Evolutionary conservation across 2,888 invertebrate species (phyloP).

Genomic region (Cylloceria caligata): DNA sequence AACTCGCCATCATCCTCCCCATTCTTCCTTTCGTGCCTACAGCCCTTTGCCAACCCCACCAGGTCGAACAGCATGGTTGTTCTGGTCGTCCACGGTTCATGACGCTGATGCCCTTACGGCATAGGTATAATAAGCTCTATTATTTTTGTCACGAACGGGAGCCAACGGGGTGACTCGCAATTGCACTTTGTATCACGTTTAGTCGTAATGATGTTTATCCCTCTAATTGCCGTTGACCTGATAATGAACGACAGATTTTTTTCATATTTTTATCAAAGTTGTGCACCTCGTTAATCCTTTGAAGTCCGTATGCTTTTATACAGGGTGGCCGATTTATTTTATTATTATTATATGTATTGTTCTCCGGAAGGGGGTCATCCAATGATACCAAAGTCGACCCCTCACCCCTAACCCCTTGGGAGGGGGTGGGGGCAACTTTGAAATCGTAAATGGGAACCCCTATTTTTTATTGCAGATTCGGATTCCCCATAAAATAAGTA

Average conservation of each 20-base stretch:
- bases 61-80: slow-evolving; percentile 50
- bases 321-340: too few species aligned
- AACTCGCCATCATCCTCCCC: slow-evolving; percentile 40
- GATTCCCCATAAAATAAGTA: too few species aligned
- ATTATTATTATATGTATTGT: too few species aligned
- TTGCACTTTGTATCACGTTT: slow-evolving; percentile 33
- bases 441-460: too few species aligned
- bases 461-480: too few species aligned
- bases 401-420: too few species aligned
- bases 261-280: slow-evolving; percentile 23
- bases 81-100: slow-evolving; percentile 50
- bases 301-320: too few species aligned
- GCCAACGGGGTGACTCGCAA: slow-evolving; percentile 41
- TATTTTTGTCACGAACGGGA: slow-evolving; percentile 76
- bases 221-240: slow-evolving; percentile 47
- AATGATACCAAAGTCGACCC: too few species aligned
- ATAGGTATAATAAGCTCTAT: slow-evolving; percentile 78
- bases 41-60: slow-evolving; percentile 47
- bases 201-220: slow-evolving; percentile 1
- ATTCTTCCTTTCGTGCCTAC: slow-evolving; percentile 59
- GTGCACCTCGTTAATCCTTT: background rate
- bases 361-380: too few species aligned
- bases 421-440: too few species aligned
- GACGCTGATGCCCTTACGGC: slow-evolving; percentile 53
- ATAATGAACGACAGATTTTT: slow-evolving; percentile 19